Evolutionary conservation across 2,888 invertebrate genomes (phyloP), one percentile per base, ranked within the genome.

Genomic region (Nymphalis polychloros): DNA sequence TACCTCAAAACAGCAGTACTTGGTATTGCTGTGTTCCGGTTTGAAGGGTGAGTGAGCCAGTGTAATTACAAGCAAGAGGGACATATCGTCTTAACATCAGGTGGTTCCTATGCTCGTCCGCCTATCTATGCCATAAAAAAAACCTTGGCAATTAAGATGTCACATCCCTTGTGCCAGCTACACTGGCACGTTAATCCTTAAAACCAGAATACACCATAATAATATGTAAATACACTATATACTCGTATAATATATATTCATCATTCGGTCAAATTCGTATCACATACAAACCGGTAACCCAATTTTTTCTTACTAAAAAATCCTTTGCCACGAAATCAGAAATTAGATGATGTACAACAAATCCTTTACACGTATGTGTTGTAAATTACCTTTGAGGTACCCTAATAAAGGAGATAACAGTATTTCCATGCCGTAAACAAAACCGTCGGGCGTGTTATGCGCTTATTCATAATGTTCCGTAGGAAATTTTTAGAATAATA

Each of bases 351-450:
- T 31, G 31, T 31, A 55, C 7, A 55, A 55, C 53, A 31, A 55
- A 31, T 23, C 53, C 27, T 55, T 27, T 31, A 55, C 53, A 47
- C 48, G 27, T 23, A n/a, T 48, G 27, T 62, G 61, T 47, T 47
- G 59, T 65, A 60, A 60, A 65, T 65, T 65, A 65, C 60, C 59
- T 60, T 60, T 41, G 59, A 60, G 65, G 52, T 52, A 31, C 53
- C 31, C 52, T 52, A 57, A 65, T 60, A 52, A 60, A 65, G 31
- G 52, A 49, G 63, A 55, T 63, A 31, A 47, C 52, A 52, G 52
- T 31, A 52, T 65, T 65, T 52, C 46, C 60, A 53, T 65, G 52
- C 60, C 50, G 65, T 65, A 60, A 65, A 64, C 20, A 59, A 55
- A 55, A 55, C n/a, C 8, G 53, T 31, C 53, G 7, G 16, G 16